A percentile compares a stretch with the other conserved stretches of the same genome.
Evolutionary conservation across 2,888 invertebrate genomes (phyloP).

Genomic region (Campoletis raptor): DNA sequence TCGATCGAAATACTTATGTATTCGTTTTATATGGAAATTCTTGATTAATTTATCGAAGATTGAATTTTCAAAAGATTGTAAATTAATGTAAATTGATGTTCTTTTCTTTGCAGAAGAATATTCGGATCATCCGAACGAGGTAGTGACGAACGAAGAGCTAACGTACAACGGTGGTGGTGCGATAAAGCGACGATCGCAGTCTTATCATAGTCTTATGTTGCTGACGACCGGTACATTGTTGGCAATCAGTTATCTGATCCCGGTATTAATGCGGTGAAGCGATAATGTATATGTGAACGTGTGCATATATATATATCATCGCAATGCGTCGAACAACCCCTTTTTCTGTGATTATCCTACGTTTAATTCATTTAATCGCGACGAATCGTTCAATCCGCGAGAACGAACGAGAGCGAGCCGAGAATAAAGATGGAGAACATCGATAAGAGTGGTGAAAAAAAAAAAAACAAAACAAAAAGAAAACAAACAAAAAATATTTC

Average conservation of each 20-base stretch:
- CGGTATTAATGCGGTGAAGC: constrained; percentile 83
- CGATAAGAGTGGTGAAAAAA: constrained; percentile 30
- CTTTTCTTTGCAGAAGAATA: constrained; percentile 89
- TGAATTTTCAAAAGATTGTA: too few relatives aligned
- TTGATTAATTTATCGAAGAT: not conserved
- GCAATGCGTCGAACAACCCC: constrained; percentile 81
- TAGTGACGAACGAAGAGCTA: constrained; percentile 96
- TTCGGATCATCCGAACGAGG: constrained; percentile 95
- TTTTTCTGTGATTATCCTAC: constrained; percentile 85
- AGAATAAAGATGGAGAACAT: constrained; percentile 37
- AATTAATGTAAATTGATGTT: not conserved
- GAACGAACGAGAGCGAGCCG: constrained; percentile 34
- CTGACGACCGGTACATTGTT: constrained; percentile 78
- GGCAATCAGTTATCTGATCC: constrained; percentile 76
- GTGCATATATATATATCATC: constrained; percentile 68
- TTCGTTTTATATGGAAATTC: not conserved
- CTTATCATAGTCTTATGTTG: constrained; percentile 73
- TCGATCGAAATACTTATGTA: not conserved
- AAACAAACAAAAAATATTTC: not conserved
- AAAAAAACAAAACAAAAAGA: too few relatives aligned
- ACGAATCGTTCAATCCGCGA: constrained; percentile 58
- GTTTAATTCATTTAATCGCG: constrained; percentile 83
- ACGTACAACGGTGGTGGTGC: constrained; percentile 88
- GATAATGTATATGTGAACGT: constrained; percentile 70
- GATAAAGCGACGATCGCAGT: constrained; percentile 71